Conservation (phyloP, 92 coral and sea anemone species). For the Zoanthus solanderi region DNA sequence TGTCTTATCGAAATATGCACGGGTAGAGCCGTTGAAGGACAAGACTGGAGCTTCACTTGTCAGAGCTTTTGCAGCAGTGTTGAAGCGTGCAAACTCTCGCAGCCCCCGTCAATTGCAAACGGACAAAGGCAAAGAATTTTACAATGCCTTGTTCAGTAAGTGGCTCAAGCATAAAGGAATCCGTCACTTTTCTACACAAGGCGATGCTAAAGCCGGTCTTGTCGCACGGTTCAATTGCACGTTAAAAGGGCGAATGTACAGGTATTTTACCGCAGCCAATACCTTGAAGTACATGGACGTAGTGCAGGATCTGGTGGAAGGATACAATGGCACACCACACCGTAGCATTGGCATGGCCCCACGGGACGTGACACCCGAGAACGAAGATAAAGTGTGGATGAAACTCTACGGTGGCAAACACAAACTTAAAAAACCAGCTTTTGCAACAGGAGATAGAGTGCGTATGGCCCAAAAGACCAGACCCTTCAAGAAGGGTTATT, state of each 20-base stretch:
- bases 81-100: slow-evolving; percentile 14
- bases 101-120: background rate
- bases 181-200: slow-evolving; percentile 32
- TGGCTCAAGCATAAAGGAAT: slow-evolving; percentile 9
- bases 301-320: slow-evolving; percentile 26
- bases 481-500: slow-evolving; percentile 32
- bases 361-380: slow-evolving; percentile 37
- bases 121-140: too few species aligned
- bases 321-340: slow-evolving; percentile 48
- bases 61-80: background rate
- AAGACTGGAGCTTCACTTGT: background rate
- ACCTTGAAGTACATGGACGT: slow-evolving; percentile 37
- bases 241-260: slow-evolving; percentile 17
- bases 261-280: too few species aligned
- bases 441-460: slow-evolving; percentile 48
- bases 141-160: background rate
- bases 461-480: slow-evolving; percentile 24
- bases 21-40: background rate
- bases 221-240: slow-evolving; percentile 44
- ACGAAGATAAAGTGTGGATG: slow-evolving; percentile 22
- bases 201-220: slow-evolving; percentile 38
- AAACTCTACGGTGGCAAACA: background rate
- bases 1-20: background rate
- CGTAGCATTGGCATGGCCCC: slow-evolving; percentile 55
- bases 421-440: slow-evolving; percentile 6